Conservation (phyloP, 2,113 vertebrate species). For the Sapayoa aenigma region DNA sequence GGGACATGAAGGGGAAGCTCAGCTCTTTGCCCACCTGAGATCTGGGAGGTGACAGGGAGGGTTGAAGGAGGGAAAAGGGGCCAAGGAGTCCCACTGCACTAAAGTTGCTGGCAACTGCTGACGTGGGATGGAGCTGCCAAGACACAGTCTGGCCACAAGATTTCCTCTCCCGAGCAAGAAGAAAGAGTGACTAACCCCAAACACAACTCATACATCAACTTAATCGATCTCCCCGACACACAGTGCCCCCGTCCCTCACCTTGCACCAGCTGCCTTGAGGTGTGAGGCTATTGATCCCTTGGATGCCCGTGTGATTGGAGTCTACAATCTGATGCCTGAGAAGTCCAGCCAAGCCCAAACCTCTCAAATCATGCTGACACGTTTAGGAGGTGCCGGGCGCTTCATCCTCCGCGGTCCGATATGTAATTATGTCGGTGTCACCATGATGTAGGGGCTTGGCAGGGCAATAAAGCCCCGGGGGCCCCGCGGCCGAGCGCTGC, state of each 20-base stretch:
- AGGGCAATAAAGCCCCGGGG: conserved; percentile 42
- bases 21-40: background rate
- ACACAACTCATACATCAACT: background rate
- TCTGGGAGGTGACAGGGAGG: background rate
- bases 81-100: background rate
- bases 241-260: background rate
- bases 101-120: background rate
- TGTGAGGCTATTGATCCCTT: conserved; percentile 60
- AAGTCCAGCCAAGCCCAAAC: conserved; percentile 55
- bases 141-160: background rate
- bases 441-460: conserved; percentile 62
- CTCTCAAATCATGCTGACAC: conserved; percentile 72
- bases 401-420: conserved; percentile 59
- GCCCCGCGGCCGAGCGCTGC: background rate
- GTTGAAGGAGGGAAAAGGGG: background rate
- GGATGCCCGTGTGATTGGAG: conserved; percentile 50
- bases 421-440: conserved; percentile 73
- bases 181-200: conserved; percentile 3
- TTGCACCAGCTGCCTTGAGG: background rate
- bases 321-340: conserved; percentile 44
- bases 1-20: accelerated
- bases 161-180: background rate
- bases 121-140: background rate
- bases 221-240: background rate
- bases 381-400: conserved; percentile 61